Conservation (phyloP, 2,797 vertebrate species). For the Meriones psammophilus region DNA sequence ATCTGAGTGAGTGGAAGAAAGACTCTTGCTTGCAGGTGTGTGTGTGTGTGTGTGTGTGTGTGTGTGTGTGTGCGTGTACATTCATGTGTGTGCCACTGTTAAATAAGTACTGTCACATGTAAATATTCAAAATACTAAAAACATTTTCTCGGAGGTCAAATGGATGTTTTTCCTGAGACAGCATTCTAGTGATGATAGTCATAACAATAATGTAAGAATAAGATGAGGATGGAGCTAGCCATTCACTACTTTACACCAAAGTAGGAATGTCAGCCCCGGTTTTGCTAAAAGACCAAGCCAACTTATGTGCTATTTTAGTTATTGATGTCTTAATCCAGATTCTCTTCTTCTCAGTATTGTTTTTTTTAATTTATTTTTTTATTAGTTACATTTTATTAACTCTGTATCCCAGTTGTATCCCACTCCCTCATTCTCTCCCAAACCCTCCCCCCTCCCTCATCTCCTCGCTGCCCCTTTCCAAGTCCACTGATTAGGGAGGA, state of each 20-base stretch:
- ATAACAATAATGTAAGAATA: background rate
- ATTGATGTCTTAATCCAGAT: slow-evolving; percentile 14
- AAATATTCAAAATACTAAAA: slow-evolving; percentile 27
- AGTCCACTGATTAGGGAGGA: too few relatives aligned
- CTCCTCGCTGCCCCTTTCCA: too few relatives aligned
- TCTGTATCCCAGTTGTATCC: too few relatives aligned
- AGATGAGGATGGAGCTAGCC: background rate
- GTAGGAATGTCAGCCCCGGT: background rate
- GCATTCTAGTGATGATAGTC: background rate
- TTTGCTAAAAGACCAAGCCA: background rate
- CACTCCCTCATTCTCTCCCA: too few relatives aligned
- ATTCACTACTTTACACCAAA: background rate
- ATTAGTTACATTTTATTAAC: background rate
- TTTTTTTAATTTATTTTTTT: too few relatives aligned
- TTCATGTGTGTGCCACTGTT: background rate
- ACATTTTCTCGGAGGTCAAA: background rate
- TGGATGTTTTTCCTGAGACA: background rate
- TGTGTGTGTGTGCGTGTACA: background rate
- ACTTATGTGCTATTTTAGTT: slow-evolving; percentile 4
- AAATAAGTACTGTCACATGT: background rate
- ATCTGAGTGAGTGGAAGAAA: background rate
- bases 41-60: background rate
- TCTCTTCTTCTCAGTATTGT: background rate
- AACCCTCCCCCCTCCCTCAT: too few relatives aligned
- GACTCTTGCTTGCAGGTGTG: background rate